Conservation (phyloP, 2,113 vertebrate genomes). For the Phaetusa simplex region DNA sequence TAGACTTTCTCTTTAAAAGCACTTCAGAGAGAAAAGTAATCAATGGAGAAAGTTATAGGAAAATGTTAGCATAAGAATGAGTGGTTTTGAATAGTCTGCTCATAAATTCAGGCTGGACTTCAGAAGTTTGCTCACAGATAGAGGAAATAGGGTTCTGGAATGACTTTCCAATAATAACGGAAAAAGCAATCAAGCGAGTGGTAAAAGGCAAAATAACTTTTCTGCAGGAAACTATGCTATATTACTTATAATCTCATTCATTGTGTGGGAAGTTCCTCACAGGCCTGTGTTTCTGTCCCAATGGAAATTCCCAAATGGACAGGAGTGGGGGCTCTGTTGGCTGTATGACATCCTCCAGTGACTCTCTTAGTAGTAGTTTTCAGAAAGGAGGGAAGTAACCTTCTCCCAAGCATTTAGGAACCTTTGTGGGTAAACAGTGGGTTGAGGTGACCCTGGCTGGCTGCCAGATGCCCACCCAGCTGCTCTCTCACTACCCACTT, state of each 20-base stretch:
- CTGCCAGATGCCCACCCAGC: not conserved
- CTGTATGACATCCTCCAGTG: not conserved
- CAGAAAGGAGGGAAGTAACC: not conserved
- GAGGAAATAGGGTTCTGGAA: conserved; percentile 43
- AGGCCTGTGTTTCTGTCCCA: not conserved
- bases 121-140: conserved; percentile 36
- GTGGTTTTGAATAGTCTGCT: conserved; percentile 17
- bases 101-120: conserved; percentile 44
- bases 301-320: not conserved
- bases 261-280: not conserved
- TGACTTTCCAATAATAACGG: conserved; percentile 19
- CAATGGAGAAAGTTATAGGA: conserved; percentile 9
- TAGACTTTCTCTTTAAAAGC: conserved; percentile 22
- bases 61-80: conserved; percentile 50
- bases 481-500: not conserved
- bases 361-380: not conserved
- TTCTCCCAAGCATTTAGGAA: not conserved
- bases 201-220: conserved; percentile 24
- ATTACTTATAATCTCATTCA: not conserved
- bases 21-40: conserved; percentile 46
- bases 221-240: not conserved
- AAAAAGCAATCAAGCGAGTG: conserved; percentile 15
- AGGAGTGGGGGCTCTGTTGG: not conserved
- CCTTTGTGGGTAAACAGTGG: not conserved
- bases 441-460: not conserved